Base-by-base conservation (phyloP, 2,888 invertebrate genomes). In the Herminia tarsipennalis region DNA sequence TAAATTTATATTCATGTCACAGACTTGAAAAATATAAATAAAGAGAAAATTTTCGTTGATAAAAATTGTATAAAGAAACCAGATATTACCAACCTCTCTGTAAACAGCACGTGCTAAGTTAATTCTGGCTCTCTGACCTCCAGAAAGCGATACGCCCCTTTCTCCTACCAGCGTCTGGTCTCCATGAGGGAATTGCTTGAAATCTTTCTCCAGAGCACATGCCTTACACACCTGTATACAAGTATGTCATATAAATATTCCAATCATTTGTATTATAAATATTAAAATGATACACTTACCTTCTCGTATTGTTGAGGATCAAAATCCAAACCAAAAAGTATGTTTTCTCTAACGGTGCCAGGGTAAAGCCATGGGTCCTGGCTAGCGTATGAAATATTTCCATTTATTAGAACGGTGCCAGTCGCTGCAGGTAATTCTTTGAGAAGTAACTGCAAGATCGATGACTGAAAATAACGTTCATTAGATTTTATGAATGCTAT, bases 291-390 rank as follows among this genome's bases (percentile, higher is more conserved):
- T 1, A 35, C 2, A 34, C 79, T 42, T 78, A 89, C 89, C 73
- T 54, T 74, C 61, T 80, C 86, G 59, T 94, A 95, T 68, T 93
- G 92, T 37, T 89, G 89, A 34, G 92, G 87, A 47, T 94, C 92
- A 70, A 89, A 95, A 0, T 92, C 85, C 56, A 93, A 83, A 0
- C 97, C 97, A 78, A 98, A 97, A 8, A 96, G 78, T 65, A 98
- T 96, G 81, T 98, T 98, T 72, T 97, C 96, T 33, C 95, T 88
- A 1, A 98, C 93, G 0, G 95, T 94, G 10, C 94, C 93, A 0
- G 94, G 94, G 75, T 95, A 95, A 0, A 95, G 93, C 98, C 98
- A 98, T 2, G 98, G 93, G 75, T 97, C 96, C 81, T 97, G 97
- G 56, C 95, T 93, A 0, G 96, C 95, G 79, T 97, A 98, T 14